Evolutionary conservation across 2,888 invertebrate genomes (phyloP).

Genomic region (Cheilosia grossa): DNA sequence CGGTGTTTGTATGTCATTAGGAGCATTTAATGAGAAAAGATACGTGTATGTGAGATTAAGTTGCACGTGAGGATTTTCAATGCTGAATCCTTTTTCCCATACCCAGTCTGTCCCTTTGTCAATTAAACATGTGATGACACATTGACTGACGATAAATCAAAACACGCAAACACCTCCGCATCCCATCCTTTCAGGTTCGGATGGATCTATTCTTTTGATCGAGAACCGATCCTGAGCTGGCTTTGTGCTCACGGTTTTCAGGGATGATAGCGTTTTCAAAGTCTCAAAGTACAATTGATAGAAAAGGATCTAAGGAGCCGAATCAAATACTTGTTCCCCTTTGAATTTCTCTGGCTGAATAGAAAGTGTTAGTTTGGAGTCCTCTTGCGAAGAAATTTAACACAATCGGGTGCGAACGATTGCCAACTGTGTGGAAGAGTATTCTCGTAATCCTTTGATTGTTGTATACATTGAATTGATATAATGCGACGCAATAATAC

Average conservation of each 20-base stretch:
- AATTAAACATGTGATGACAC: slow-evolving; percentile 52
- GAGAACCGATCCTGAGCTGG: background rate
- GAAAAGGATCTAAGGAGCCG: slow-evolving; percentile 59
- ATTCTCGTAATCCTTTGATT: slow-evolving; percentile 65
- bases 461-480: slow-evolving; percentile 9
- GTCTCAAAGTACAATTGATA: background rate
- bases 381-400: slow-evolving; percentile 12
- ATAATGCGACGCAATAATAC: slow-evolving; percentile 19
- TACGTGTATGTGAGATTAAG: slow-evolving; percentile 4
- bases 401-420: slow-evolving; percentile 47
- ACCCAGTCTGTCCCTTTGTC: slow-evolving; percentile 2
- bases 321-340: slow-evolving; percentile 14
- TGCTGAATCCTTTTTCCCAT: slow-evolving; percentile 36
- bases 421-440: slow-evolving; percentile 42
- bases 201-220: slow-evolving; percentile 9
- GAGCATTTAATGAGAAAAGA: background rate
- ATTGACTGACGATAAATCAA: slow-evolving; percentile 58
- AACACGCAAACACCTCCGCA: slow-evolving; percentile 56
- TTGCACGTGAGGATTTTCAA: slow-evolving; percentile 22
- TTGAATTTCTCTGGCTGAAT: background rate
- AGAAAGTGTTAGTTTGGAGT: slow-evolving; percentile 22
- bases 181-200: slow-evolving; percentile 26
- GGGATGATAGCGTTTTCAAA: slow-evolving; percentile 23
- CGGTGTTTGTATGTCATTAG: slow-evolving; percentile 10
- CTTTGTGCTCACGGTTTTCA: slow-evolving; percentile 27